Percentiles rank a stretch among this genome's conserved stretches.
These are phyloP conservation scores for Mythimna albipuncta DNA, from an alignment of 2,888 invertebrate species.

Conservation along the genomic window DNA sequence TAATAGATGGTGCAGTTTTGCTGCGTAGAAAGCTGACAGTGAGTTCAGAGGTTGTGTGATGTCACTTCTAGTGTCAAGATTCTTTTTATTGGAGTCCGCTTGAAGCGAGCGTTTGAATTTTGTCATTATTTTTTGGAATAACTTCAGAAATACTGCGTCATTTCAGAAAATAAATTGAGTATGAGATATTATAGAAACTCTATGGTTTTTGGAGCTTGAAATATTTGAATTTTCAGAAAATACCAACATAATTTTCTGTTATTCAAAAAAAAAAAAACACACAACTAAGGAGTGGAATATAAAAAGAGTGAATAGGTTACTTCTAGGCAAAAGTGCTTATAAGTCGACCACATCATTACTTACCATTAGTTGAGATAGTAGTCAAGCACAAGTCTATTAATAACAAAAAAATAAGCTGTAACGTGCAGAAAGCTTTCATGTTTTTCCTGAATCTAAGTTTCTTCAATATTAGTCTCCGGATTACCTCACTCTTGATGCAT, in stretches of 20 bases:
- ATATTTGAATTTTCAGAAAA: neutral
- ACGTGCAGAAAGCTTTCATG: conserved; percentile 8
- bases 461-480: conserved; percentile 16
- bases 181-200: neutral
- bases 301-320: too few species aligned
- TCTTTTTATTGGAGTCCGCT: conserved; percentile 38
- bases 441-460: conserved; percentile 20
- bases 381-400: too few species aligned
- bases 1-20: conserved; percentile 12
- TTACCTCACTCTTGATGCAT: conserved; percentile 41
- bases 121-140: conserved; percentile 9
- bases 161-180: neutral
- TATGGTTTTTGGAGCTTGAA: too few species aligned
- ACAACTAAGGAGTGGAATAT: too few species aligned
- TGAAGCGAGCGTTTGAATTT: conserved; percentile 13
- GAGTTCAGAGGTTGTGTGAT: conserved; percentile 14
- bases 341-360: too few species aligned
- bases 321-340: too few species aligned
- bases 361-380: too few species aligned
- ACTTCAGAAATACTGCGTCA: neutral
- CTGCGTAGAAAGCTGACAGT: conserved; percentile 1
- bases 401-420: neutral
- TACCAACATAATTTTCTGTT: too few species aligned
- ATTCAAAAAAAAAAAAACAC: too few species aligned
- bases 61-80: conserved; percentile 36